phyloP scores from a whole-genome alignment of 1,140 invertebrate genomes.

The Drosophila bocki region DNA sequence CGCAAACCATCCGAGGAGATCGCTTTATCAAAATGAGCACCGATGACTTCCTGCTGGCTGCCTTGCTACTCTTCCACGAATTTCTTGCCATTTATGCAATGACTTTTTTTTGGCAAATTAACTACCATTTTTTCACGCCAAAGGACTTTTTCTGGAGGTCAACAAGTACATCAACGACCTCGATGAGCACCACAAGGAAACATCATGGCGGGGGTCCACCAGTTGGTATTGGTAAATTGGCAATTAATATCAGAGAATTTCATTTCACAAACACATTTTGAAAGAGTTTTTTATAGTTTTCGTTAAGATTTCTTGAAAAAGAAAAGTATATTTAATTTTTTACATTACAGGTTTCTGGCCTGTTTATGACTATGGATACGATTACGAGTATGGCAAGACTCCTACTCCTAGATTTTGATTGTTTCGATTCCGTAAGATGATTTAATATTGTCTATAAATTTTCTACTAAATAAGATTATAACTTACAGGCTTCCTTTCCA shows the following conservation, averaged over 20 bases:
- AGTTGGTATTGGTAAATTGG: not conserved
- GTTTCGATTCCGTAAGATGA: not conserved
- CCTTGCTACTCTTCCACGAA: constrained; percentile 62
- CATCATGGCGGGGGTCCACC: fast-evolving
- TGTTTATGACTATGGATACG: too few species aligned
- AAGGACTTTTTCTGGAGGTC: constrained; percentile 18
- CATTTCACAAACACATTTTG: not conserved
- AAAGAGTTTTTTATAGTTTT: too few species aligned
- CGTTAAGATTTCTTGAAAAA: too few species aligned
- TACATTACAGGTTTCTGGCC: too few species aligned
- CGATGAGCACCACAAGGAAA: fast-evolving
- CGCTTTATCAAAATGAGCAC: constrained; percentile 60
- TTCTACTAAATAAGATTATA: too few species aligned
- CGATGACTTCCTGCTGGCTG: constrained; percentile 53
- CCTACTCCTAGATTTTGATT: too few species aligned
- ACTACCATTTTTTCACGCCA: constrained; percentile 9
- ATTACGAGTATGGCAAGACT: too few species aligned
- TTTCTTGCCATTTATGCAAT: constrained; percentile 51
- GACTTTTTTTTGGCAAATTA: constrained; percentile 58
- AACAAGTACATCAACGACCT: not conserved
- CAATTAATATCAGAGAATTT: not conserved
- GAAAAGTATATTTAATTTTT: too few species aligned
- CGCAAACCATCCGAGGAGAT: constrained; percentile 60
- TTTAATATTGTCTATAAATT: not conserved
- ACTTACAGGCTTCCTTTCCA: too few species aligned